Evolutionary conservation across 35 echinoderm and acorn worm species (phyloP), one percentile per base, ranked within the genome.

Genomic region (Apostichopus californicus): DNA sequence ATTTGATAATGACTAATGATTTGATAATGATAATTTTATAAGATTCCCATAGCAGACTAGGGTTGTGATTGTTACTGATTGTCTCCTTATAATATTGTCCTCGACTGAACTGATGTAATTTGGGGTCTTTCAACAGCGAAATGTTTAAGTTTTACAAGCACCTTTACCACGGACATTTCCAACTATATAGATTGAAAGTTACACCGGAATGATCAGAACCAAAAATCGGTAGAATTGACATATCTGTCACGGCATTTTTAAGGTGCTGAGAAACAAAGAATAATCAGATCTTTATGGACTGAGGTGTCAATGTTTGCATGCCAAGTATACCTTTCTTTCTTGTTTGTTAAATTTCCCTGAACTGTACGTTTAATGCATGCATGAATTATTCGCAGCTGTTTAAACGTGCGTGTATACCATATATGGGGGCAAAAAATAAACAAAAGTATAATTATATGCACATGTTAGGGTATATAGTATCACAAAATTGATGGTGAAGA

Each of bases 141-240:
- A 52, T 52, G 46, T 81, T 81, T 81, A 26, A 81, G 46, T 81
- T 81, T 81, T 28, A 46, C 63, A 66, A 66, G 15, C 15, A 66
- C 63, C 63, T 66, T 66, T 66, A 66, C 63, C 5, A 66, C 79
- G 9, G 4, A 1, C 12, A 23, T 20, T 78, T 17, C 77, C 77
- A 78, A 78, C 8, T 78, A 78, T 17, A 78, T n/a, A 78, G 12
- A 17, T 78, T 78, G 3, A 78, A 78, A 12, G 77, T 78, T 78
- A 78, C 77, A 78, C 77, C 11, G 8, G 77, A 78, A 78, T 78
- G 77, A 22, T 78, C 77, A 17, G 77, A 78, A 78, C 5, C 77
- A 81, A 81, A 81, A 54, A 81, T n/a, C 46, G 79, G 79, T 81
- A 81, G 14, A 7, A 81, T 81, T 9, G 28, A 81, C 5, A 52